These are phyloP conservation scores for Motacilla tschutschensis DNA, from an alignment of 2,113 vertebrate genomes.

Conservation along the genomic window DNA sequence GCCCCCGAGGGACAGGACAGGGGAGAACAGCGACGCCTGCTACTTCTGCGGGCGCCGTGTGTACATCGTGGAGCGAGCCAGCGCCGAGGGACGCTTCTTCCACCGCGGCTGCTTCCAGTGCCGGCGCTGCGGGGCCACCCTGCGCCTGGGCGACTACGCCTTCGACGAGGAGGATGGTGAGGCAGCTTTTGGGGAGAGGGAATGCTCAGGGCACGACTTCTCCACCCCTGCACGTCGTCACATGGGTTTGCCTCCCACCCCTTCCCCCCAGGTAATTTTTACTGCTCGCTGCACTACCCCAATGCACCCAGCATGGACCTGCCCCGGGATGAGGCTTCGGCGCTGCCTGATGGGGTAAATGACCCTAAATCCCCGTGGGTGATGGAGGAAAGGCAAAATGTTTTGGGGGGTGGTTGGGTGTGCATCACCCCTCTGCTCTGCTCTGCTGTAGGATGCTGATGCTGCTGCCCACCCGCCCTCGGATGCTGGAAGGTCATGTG, in stretches of 20 bases:
- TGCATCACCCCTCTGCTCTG: neutral
- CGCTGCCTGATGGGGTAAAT: neutral
- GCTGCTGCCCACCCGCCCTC: fast-evolving
- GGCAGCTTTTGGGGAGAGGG: neutral
- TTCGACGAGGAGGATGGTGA: conserved; percentile 80
- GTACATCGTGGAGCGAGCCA: conserved; percentile 88
- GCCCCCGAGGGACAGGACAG: neutral
- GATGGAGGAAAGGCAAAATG: neutral
- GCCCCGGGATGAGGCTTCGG: neutral
- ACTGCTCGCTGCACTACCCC: conserved; percentile 72
- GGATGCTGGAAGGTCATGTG: neutral
- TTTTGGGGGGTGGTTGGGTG: neutral
- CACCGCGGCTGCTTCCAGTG: conserved; percentile 92
- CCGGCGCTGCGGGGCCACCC: conserved; percentile 75
- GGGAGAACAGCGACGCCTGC: conserved; percentile 77
- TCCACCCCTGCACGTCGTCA: neutral
- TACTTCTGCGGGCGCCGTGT: conserved; percentile 83
- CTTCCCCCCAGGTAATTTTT: conserved; percentile 57
- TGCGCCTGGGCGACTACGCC: conserved; percentile 83
- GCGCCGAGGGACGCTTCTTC: conserved; percentile 88
- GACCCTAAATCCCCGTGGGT: fast-evolving
- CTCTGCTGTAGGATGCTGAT: neutral
- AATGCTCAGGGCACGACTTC: neutral
- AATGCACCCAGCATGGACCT: neutral
- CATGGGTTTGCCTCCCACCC: neutral